phyloP scores from a whole-genome alignment of 2,113 vertebrate species.

The Colaptes auratus region DNA sequence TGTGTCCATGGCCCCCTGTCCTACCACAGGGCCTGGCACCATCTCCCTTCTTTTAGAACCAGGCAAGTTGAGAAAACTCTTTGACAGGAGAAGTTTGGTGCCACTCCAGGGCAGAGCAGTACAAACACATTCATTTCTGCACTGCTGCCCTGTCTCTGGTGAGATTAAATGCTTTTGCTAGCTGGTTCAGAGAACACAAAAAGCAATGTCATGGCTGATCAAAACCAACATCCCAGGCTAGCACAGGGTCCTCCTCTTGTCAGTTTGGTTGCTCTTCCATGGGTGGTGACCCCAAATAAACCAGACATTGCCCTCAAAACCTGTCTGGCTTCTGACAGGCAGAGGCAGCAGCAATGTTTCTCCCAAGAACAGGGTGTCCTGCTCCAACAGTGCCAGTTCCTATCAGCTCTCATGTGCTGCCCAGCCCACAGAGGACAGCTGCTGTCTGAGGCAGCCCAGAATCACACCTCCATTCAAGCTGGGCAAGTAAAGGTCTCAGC shows the following conservation, averaged over 20 bases:
- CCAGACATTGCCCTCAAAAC: not conserved
- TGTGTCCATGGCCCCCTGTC: no score
- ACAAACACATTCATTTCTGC: not conserved
- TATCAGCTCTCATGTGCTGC: accelerated
- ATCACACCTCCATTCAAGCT: no score
- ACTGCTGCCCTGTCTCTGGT: not conserved
- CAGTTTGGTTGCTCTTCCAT: not conserved
- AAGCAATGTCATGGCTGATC: not conserved
- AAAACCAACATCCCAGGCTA: not conserved
- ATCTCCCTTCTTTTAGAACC: not conserved
- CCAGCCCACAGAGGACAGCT: not conserved
- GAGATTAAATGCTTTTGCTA: conserved; percentile 21
- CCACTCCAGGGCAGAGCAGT: not conserved
- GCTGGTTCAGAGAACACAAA: not conserved
- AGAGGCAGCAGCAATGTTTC: accelerated
- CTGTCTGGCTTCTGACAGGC: not conserved
- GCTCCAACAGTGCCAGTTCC: accelerated
- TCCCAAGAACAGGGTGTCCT: not conserved
- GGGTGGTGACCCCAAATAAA: not conserved
- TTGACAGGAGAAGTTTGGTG: not conserved
- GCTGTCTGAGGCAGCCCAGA: not conserved
- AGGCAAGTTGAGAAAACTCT: not conserved
- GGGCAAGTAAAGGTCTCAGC: not conserved
- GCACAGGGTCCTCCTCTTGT: not conserved
- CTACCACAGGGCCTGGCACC: not conserved